Evolutionary conservation across 2,113 vertebrate genomes (phyloP).

Genomic region (Typhlomys cinereus): DNA sequence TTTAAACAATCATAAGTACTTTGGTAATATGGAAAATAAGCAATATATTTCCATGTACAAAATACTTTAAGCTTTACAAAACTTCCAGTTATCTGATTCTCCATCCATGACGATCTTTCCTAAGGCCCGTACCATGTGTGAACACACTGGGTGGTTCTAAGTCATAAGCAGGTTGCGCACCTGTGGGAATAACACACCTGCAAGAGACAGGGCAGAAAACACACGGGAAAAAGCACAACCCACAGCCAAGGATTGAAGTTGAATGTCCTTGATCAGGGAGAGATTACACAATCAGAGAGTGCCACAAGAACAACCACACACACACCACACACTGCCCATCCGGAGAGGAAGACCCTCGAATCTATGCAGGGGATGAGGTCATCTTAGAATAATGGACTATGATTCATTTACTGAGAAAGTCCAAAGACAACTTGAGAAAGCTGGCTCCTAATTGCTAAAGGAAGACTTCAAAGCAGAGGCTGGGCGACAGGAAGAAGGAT

Average conservation of each 20-base stretch:
- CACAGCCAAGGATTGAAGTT: too few species aligned
- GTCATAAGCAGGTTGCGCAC: not conserved
- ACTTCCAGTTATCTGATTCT: not conserved
- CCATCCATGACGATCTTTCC: slow-evolving; percentile 30
- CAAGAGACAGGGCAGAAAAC: not conserved
- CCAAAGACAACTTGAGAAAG: slow-evolving; percentile 41
- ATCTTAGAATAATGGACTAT: not conserved
- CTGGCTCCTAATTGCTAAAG: slow-evolving; percentile 18
- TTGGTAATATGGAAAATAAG: too few species aligned
- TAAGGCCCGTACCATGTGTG: not conserved
- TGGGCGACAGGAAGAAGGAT: slow-evolving; percentile 18
- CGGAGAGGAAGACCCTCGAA: not conserved
- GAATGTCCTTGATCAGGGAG: not conserved
- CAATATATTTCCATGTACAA: not conserved
- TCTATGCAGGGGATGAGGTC: not conserved
- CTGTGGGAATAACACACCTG: not conserved
- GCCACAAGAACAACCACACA: not conserved
- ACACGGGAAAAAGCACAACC: not conserved
- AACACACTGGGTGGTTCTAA: slow-evolving; percentile 19
- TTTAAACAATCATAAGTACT: slow-evolving; percentile 8
- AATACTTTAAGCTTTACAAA: slow-evolving; percentile 19
- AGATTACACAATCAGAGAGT: not conserved
- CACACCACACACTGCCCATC: not conserved
- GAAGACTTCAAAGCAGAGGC: not conserved
- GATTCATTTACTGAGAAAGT: slow-evolving; percentile 24